Evolutionary conservation across 2,888 invertebrate genomes (phyloP).

Genomic region (Timema cristinae): DNA sequence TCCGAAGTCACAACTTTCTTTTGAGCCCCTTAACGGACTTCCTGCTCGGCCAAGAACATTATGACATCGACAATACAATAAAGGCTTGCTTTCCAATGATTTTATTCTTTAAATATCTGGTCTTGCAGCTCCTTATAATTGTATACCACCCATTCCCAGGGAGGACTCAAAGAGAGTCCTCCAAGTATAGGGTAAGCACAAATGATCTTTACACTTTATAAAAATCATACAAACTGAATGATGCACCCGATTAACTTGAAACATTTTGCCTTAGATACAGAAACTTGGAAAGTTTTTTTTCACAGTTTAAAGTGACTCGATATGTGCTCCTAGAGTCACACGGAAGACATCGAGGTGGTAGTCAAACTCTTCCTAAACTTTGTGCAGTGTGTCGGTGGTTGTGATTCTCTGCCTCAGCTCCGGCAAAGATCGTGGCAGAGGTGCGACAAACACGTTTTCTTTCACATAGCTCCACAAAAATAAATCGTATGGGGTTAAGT

Average conservation of each 20-base stretch:
- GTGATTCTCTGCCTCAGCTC: background rate
- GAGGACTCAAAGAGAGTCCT: background rate
- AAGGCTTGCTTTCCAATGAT: background rate
- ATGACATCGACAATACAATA: conserved; percentile 5
- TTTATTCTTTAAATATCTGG: background rate
- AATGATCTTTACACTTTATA: too few species aligned
- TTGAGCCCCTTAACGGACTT: conserved; percentile 8
- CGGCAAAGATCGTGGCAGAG: conserved; percentile 1
- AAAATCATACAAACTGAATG: too few species aligned
- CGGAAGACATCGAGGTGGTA: background rate
- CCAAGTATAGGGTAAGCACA: background rate
- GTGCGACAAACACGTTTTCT: background rate
- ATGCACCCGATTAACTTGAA: too few species aligned
- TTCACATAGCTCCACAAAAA: conserved; percentile 4
- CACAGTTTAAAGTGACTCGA: background rate
- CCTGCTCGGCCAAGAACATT: conserved; percentile 3
- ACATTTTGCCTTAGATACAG: background rate
- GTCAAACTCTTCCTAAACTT: background rate
- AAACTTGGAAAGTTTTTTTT: background rate
- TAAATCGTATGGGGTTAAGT: conserved; percentile 1
- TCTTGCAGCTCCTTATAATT: conserved; percentile 1
- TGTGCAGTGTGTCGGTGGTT: conserved; percentile 14
- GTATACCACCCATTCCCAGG: conserved; percentile 1
- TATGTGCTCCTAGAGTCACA: conserved; percentile 9
- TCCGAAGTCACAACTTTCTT: conserved; percentile 2